A percentile compares a stretch with the other conserved stretches of the same genome.
These are phyloP conservation scores for Meriones unguiculatus DNA, from an alignment of 2,113 vertebrate species.

Conservation along the genomic window DNA sequence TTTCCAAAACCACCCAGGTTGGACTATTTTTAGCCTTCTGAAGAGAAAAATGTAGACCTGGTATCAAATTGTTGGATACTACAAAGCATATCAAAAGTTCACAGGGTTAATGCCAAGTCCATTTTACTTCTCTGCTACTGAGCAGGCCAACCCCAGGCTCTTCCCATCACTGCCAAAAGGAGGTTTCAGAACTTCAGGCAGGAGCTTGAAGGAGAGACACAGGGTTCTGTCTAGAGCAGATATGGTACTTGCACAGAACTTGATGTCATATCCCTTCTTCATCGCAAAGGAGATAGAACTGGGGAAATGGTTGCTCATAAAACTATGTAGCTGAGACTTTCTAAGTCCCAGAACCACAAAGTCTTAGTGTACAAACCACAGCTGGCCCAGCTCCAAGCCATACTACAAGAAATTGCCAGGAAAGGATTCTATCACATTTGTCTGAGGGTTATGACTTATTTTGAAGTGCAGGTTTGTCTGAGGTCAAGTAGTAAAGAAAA, in stretches of 20 bases:
- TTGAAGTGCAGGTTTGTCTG: neutral
- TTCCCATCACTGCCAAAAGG: neutral
- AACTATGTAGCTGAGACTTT: rapidly evolving
- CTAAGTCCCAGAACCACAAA: neutral
- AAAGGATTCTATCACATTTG: rapidly evolving
- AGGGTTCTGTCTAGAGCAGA: neutral
- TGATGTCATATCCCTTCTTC: neutral
- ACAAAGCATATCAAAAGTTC: rapidly evolving
- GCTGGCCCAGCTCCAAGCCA: neutral
- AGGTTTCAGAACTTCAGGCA: neutral
- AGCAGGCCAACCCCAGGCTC: rapidly evolving
- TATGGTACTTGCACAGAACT: rapidly evolving
- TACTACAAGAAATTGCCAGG: neutral
- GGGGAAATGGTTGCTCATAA: rapidly evolving
- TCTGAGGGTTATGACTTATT: neutral
- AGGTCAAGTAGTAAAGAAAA: constrained; percentile 16
- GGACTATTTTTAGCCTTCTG: neutral
- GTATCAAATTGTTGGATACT: neutral
- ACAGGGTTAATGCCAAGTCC: rapidly evolving
- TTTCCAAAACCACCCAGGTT: neutral
- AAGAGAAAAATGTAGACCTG: neutral
- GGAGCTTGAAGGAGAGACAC: neutral
- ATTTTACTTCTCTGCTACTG: neutral
- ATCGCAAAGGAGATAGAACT: rapidly evolving
- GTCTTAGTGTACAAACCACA: rapidly evolving